Conservation (phyloP, 2,797 vertebrate genomes). For the Carapus acus region DNA sequence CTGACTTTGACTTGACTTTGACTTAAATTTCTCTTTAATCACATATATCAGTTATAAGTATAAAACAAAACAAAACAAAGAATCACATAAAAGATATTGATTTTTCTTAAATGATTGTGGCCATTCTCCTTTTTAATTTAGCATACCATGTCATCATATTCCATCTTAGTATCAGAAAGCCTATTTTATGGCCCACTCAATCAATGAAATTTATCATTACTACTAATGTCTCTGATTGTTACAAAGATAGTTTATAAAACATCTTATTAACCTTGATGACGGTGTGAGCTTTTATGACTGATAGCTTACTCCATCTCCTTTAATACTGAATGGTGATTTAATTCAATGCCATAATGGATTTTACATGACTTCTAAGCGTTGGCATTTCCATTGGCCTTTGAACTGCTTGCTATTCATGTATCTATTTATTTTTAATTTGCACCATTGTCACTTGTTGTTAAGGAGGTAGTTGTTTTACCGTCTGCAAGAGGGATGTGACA, state of each 20-base stretch:
- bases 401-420: slow-evolving; percentile 18
- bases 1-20: no score
- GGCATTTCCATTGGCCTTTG: not conserved
- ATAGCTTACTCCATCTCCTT: slow-evolving; percentile 65
- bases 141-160: not conserved
- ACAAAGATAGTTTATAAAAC: slow-evolving; percentile 67
- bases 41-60: no score
- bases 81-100: no score
- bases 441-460: not conserved
- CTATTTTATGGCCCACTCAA: slow-evolving; percentile 38
- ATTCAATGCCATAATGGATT: slow-evolving; percentile 40
- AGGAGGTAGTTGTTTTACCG: no score
- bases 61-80: no score
- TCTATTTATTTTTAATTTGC: no score
- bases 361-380: slow-evolving; percentile 12
- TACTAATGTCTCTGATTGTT: slow-evolving; percentile 61
- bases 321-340: slow-evolving; percentile 58
- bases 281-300: slow-evolving; percentile 67
- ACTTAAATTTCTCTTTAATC: no score
- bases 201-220: slow-evolving; percentile 65
- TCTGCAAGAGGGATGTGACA: no score
- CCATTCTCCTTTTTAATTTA: slow-evolving; percentile 5
- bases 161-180: slow-evolving; percentile 23
- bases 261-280: slow-evolving; percentile 72
- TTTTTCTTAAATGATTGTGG: no score